A percentile compares a stretch with the other conserved stretches of the same genome.
Evolutionary conservation across 2,888 invertebrate genomes (phyloP).

Genomic region (Girardia tigrina): DNA sequence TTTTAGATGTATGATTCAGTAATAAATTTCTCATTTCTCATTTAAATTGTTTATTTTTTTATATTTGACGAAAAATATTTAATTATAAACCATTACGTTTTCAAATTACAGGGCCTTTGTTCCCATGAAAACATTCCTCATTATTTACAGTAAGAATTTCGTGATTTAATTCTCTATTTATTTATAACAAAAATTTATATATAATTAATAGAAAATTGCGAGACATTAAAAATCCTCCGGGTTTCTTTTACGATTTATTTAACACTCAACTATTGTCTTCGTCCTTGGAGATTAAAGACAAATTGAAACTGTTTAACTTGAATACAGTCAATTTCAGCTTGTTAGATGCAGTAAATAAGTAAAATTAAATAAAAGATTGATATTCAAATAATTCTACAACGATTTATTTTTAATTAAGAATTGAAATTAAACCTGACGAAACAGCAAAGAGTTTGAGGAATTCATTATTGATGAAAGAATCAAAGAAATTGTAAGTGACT

Average conservation of each 20-base stretch:
- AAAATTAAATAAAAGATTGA: background rate
- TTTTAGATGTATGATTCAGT: too few species aligned
- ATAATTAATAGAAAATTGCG: background rate
- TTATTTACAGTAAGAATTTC: background rate
- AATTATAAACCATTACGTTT: too few species aligned
- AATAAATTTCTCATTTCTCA: too few species aligned
- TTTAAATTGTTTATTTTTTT: too few species aligned
- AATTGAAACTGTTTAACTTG: background rate
- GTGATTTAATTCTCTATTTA: too few species aligned
- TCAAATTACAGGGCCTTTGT: background rate
- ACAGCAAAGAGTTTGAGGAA: background rate
- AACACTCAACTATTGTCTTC: background rate
- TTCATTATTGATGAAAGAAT: constrained; percentile 6
- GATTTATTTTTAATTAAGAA: background rate
- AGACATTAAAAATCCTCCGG: background rate
- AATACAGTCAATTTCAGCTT: background rate
- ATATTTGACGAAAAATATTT: too few species aligned
- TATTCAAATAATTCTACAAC: background rate
- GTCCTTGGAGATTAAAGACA: background rate
- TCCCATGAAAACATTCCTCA: background rate
- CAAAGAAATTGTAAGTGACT: background rate
- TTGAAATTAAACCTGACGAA: background rate
- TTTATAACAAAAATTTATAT: background rate
- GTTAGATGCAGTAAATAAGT: background rate
- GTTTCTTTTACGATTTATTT: background rate